Evolutionary conservation across 2,888 invertebrate genomes (phyloP), one percentile per base, ranked within the genome.

Genomic region (Idaea biselata): DNA sequence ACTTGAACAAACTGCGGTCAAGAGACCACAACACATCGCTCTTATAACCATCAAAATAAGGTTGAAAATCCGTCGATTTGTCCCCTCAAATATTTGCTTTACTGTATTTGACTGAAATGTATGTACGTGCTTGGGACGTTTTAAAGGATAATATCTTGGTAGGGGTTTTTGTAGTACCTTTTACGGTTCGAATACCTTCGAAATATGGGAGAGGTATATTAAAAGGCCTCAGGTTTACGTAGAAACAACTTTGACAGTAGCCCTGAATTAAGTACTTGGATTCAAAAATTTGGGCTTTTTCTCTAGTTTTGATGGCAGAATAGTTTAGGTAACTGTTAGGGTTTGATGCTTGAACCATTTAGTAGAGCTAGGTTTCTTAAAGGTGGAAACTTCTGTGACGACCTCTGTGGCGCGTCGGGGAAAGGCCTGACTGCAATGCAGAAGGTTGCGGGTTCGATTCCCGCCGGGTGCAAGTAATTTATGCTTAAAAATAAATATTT

Each of bases 91-190:
- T 44, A 58, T 59, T 60, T 63, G 58, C 65, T 64, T 59, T 11
- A 63, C 65, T 70, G 68, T 70, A 69, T 67, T 67, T 64, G 73
- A 76, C 79, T 82, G 78, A 81, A 82, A 80, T 78, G 80, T 79
- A n/a, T n/a, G 77, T 74, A 82, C 79, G 81, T 82, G 82, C 73
- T 73, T 68, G 63, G 75, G 84, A 81, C 82, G 70, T 81, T 82
- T 82, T 82, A 83, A 81, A 83, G 82, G 80, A 77, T 81, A 78
- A 78, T 79, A 78, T 80, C 82, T 79, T 79, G 68, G 69, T 68
- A 73, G 61, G 68, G 65, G 67, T 68, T 68, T 71, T 69, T 69
- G 70, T 66, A 72, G 74, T 73, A 74, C 76, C 79, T 75, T 76
- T 71, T 71, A 71, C 69, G 68, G 72, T 66, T 54, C 65, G 67